phyloP scores from a whole-genome alignment of 1,140 invertebrate species.

The Musca domestica region DNA sequence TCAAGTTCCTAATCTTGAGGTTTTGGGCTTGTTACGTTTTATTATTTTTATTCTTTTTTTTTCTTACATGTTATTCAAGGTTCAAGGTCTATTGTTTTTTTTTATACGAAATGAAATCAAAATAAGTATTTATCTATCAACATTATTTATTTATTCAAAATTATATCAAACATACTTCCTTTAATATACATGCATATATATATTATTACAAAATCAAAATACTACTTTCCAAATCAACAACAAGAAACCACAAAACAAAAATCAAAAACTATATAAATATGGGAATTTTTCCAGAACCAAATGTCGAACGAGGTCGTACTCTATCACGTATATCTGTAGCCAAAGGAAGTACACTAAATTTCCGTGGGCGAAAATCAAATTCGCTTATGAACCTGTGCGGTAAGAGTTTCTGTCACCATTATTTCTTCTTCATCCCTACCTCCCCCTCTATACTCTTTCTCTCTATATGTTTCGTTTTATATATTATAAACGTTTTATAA shows the following conservation, averaged over 20 bases:
- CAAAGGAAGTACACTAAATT: conserved; percentile 60
- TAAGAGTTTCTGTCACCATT: conserved; percentile 59
- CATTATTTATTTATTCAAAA: conserved; percentile 5
- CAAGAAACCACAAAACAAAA: too few species aligned
- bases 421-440: neutral
- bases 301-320: conserved; percentile 53
- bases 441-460: neutral
- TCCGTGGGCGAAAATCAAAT: conserved; percentile 80
- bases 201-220: too few species aligned
- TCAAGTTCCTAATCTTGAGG: too few species aligned
- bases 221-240: too few species aligned
- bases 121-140: conserved; percentile 4
- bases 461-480: neutral
- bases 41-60: neutral
- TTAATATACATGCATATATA: conserved; percentile 24
- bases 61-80: neutral
- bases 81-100: conserved; percentile 4
- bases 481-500: neutral
- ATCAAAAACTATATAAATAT: conserved; percentile 26
- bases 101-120: too few species aligned
- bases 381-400: conserved; percentile 90
- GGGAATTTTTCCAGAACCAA: conserved; percentile 50
- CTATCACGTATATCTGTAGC: conserved; percentile 54
- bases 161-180: conserved; percentile 1
- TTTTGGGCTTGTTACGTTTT: neutral